Base-by-base conservation (phyloP, 2,888 invertebrate species). In the Dicycla oo region DNA sequence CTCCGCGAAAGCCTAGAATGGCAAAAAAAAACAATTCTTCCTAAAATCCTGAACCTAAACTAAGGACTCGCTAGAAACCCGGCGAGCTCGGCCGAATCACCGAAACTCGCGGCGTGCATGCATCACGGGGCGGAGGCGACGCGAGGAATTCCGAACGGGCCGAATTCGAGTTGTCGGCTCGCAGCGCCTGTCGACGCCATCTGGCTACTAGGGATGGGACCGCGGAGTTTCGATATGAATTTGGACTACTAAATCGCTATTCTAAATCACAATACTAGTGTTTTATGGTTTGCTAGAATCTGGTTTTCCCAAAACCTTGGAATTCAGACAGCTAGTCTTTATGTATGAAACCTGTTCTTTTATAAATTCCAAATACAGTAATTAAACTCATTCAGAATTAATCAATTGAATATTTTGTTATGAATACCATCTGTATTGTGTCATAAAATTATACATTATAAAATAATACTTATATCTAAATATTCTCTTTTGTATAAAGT, bases 101-200 rank as follows among this genome's bases (percentile, higher is more conserved):
- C 82, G 67, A 85, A 86, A 81, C 87, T 85, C 78, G 81, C 73
- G 82, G 85, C 75, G 88, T 85, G 90, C 89, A 89, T 91, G 92
- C 93, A 92, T 93, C 92, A 92, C 91, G 91, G 90, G 87, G 90
- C 87, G 90, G 89, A 92, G 94, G 94, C 94, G 94, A 91, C 91
- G 92, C 90, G 86, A 92, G 92, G 94, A 93, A 94, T 94, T 92
- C 94, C 94, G 91, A 88, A 88, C 93, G 90, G 87, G 88, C 92
- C 91, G 90, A 92, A 93, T 92, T 91, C 91, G 90, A 92, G 90
- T 92, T 89, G 93, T 90, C 91, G 92, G 93, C 92, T 90, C 90
- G 90, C 88, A 73, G 87, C 78, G 91, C 91, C 93, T 94, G 94
- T 94, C 95, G 92, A 90, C 95, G 93, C 94, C 95, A 94, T 94